Evolutionary conservation across 2,888 invertebrate species (phyloP).

Genomic region (Diploptera punctata): DNA sequence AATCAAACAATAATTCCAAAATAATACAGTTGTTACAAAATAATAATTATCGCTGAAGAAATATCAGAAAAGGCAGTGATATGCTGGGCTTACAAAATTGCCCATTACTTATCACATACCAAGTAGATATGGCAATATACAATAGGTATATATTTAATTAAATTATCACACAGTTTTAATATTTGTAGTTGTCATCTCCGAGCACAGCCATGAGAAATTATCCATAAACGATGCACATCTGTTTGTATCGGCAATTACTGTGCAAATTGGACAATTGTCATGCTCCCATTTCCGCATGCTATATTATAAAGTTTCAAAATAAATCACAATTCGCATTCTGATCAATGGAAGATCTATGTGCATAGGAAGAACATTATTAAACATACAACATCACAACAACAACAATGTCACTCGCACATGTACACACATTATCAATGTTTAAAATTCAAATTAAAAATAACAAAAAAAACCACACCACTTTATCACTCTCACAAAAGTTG

Average conservation of each 20-base stretch:
- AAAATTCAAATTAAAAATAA: conserved; percentile 3
- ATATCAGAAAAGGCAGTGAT: neutral
- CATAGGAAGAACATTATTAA: conserved; percentile 15
- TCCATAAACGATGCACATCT: neutral
- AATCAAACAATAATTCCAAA: conserved; percentile 17
- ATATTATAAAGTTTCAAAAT: neutral
- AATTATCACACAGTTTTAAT: neutral
- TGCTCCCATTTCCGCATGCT: neutral
- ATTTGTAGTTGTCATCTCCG: neutral
- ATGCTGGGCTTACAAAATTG: neutral
- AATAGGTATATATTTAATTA: neutral
- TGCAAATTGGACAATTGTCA: neutral
- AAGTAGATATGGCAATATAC: conserved; percentile 6
- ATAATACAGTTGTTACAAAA: conserved; percentile 16
- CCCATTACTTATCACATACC: neutral
- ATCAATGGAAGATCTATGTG: conserved; percentile 18
- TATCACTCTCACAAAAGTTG: conserved; percentile 17
- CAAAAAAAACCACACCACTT: conserved; percentile 18
- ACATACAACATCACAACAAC: conserved; percentile 18
- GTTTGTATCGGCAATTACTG: neutral
- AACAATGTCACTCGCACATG: conserved; percentile 13
- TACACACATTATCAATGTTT: conserved; percentile 16
- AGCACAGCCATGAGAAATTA: neutral
- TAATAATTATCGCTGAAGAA: conserved; percentile 18
- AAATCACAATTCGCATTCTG: neutral